Percentiles rank a stretch among this genome's conserved stretches.
Evolutionary conservation across 2,888 invertebrate genomes (phyloP).

Genomic region (Amorpha juglandis): DNA sequence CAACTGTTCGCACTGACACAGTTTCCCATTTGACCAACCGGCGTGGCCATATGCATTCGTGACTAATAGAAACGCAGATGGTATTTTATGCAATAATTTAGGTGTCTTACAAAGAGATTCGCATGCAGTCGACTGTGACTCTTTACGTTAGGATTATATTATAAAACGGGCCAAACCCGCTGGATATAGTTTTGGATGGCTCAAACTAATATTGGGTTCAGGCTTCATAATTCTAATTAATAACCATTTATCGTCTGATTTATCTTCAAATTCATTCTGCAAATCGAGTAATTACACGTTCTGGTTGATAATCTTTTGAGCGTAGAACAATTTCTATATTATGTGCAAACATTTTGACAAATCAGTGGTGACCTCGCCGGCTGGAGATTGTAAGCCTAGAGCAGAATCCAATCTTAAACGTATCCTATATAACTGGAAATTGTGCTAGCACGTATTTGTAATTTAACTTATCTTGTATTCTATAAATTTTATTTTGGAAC

Average conservation of each 20-base stretch:
- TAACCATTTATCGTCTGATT: background rate
- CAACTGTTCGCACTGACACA: conserved; percentile 80
- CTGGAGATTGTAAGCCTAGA: background rate
- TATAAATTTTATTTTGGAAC: background rate
- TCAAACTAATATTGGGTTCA: conserved; percentile 8
- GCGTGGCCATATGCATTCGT: conserved; percentile 72
- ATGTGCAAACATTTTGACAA: background rate
- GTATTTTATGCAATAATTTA: conserved; percentile 54
- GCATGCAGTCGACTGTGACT: conserved; percentile 32
- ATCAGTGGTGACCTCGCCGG: conserved; percentile 7
- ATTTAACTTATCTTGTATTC: too few species aligned
- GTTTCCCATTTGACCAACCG: conserved; percentile 78
- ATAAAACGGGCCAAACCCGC: conserved; percentile 1
- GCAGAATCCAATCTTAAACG: background rate
- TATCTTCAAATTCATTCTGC: background rate
- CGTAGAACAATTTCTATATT: background rate
- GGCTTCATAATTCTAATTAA: conserved; percentile 7
- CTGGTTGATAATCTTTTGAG: too few species aligned
- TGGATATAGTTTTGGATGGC: background rate
- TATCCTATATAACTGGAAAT: background rate
- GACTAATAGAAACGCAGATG: conserved; percentile 67
- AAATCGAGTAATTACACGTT: conserved; percentile 5
- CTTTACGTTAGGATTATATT: background rate
- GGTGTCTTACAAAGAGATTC: conserved; percentile 46
- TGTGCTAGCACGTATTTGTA: background rate